phyloP scores from a whole-genome alignment of 2,888 invertebrate genomes.

The Bombylius major region DNA sequence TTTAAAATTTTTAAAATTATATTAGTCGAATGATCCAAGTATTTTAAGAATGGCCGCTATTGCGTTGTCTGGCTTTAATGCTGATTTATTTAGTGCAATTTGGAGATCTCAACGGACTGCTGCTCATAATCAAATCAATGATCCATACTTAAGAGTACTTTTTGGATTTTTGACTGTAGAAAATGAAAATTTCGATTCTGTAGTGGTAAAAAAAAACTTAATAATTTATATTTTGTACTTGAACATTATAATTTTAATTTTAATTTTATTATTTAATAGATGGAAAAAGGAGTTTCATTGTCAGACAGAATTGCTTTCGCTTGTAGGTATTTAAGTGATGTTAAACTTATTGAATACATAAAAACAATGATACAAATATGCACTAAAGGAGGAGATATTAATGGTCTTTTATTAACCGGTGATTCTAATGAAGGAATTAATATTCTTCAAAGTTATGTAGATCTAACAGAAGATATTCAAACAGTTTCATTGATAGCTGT shows the following conservation, averaged over 20 bases:
- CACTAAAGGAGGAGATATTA: constrained; percentile 63
- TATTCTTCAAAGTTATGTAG: constrained; percentile 76
- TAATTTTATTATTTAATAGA: constrained; percentile 38
- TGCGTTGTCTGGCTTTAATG: constrained; percentile 74
- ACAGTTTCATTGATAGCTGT: constrained; percentile 72
- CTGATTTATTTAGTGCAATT: constrained; percentile 59
- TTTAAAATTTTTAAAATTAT: no score
- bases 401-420: constrained; percentile 75
- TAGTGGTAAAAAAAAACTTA: constrained; percentile 48
- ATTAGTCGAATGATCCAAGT: constrained; percentile 26
- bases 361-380: constrained; percentile 55
- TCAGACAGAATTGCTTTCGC: constrained; percentile 88
- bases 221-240: background rate
- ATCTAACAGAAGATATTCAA: constrained; percentile 81
- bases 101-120: constrained; percentile 64
- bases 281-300: constrained; percentile 71
- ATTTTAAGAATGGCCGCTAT: constrained; percentile 48
- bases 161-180: constrained; percentile 82
- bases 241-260: background rate
- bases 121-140: constrained; percentile 65
- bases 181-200: constrained; percentile 58
- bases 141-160: constrained; percentile 82
- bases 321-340: constrained; percentile 71
- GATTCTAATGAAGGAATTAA: constrained; percentile 61
- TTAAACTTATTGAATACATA: constrained; percentile 64